phyloP scores from a whole-genome alignment of 2,797 vertebrate species.

The Ficedula albicollis region DNA sequence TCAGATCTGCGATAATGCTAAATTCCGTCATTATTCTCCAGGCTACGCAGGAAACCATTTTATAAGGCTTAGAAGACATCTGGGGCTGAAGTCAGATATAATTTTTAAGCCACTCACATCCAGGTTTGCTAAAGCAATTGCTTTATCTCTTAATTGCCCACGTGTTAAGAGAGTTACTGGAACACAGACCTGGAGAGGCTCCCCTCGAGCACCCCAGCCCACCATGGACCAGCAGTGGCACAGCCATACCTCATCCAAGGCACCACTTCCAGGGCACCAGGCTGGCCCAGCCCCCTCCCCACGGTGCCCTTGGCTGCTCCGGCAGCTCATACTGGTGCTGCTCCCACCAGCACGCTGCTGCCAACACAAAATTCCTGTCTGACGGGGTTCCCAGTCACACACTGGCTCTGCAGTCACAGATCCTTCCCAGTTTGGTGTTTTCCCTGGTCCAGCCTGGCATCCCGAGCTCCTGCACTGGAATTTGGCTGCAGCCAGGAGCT shows the following conservation, averaged over 20 bases:
- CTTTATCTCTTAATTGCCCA: conserved; percentile 24
- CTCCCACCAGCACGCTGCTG: neutral
- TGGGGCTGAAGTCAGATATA: conserved; percentile 12
- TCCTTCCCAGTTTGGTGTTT: fast-evolving
- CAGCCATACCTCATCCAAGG: neutral
- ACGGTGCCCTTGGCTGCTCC: fast-evolving
- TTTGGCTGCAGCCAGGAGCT: conserved; percentile 38
- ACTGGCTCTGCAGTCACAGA: fast-evolving
- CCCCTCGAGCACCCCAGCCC: neutral
- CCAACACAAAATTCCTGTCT: neutral
- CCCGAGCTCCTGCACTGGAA: neutral
- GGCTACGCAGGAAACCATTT: conserved; percentile 48
- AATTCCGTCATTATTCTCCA: conserved; percentile 13
- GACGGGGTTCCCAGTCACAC: fast-evolving
- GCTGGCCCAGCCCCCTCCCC: fast-evolving
- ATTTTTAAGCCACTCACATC: conserved; percentile 41
- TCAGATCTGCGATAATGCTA: conserved; percentile 43
- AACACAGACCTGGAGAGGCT: neutral
- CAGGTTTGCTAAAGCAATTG: conserved; percentile 32
- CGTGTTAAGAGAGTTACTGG: neutral
- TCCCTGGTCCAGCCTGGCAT: neutral
- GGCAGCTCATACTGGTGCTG: fast-evolving
- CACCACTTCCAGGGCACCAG: neutral
- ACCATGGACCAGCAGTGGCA: neutral
- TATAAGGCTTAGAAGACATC: conserved; percentile 49